Conservation (phyloP, 2,797 vertebrate genomes). For the Manis crassicaudata region DNA sequence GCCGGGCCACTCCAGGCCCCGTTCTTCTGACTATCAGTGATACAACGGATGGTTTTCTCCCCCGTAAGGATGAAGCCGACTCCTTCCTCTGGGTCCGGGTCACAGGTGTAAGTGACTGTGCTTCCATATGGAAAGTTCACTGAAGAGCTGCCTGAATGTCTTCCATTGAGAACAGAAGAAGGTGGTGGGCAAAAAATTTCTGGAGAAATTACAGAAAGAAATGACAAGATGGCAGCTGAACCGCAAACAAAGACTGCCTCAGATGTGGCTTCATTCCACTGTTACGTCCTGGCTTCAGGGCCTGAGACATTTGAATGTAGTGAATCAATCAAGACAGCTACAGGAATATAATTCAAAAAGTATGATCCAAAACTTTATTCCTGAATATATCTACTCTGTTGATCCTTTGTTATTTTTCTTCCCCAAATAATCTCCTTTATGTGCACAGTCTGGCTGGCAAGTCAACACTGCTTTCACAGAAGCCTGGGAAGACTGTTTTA, state of each 20-base stretch:
- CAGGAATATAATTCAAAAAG: neutral
- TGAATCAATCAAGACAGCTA: neutral
- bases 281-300: neutral
- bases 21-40: neutral
- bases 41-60: conserved; percentile 80
- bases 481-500: neutral
- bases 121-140: conserved; percentile 69
- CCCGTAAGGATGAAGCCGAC: conserved; percentile 71
- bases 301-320: neutral
- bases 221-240: neutral
- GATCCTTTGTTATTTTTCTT: neutral
- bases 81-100: conserved; percentile 57
- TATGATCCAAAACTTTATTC: neutral
- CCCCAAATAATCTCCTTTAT: neutral
- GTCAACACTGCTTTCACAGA: neutral
- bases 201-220: conserved; percentile 54
- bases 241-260: neutral
- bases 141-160: conserved; percentile 62
- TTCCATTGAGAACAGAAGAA: conserved; percentile 66
- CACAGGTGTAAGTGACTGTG: conserved; percentile 78
- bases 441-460: neutral
- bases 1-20: conserved; percentile 82
- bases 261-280: neutral
- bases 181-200: conserved; percentile 69
- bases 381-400: neutral